A percentile compares a stretch with the other conserved stretches of the same genome.
Evolutionary conservation across 2,888 invertebrate species (phyloP).

Genomic region (Sarcophaga rosellei): DNA sequence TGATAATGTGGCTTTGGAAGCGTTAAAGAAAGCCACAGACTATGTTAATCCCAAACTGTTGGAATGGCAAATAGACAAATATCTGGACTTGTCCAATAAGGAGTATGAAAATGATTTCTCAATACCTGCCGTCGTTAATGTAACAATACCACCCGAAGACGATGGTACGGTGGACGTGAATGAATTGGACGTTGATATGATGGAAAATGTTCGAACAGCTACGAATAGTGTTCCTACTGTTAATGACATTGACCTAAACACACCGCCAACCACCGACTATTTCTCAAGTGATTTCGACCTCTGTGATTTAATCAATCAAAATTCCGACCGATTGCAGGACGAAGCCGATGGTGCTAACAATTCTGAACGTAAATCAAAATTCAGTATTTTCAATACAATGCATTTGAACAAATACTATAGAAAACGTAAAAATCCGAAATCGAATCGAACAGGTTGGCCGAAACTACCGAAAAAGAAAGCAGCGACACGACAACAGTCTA

Average conservation of each 20-base stretch:
- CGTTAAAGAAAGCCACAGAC: slow-evolving; percentile 73
- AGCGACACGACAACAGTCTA: slow-evolving; percentile 71
- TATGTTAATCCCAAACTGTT: slow-evolving; percentile 74
- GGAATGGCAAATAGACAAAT: slow-evolving; percentile 78
- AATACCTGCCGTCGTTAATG: neutral
- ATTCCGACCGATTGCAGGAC: slow-evolving; percentile 65
- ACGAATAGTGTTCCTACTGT: neutral
- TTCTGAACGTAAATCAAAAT: slow-evolving; percentile 67
- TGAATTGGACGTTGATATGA: neutral
- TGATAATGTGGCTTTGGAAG: slow-evolving; percentile 74
- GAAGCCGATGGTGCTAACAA: slow-evolving; percentile 60
- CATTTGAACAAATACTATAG: slow-evolving; percentile 74
- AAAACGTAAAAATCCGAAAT: slow-evolving; percentile 82
- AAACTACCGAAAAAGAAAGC: slow-evolving; percentile 78
- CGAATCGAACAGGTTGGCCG: slow-evolving; percentile 93
- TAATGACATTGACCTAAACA: slow-evolving; percentile 59
- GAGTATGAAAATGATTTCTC: slow-evolving; percentile 70
- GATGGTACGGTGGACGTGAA: neutral
- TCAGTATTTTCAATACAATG: slow-evolving; percentile 73
- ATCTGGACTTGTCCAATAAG: slow-evolving; percentile 73
- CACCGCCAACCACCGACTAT: slow-evolving; percentile 77
- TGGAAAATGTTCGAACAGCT: slow-evolving; percentile 7
- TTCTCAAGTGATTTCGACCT: slow-evolving; percentile 79
- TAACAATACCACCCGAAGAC: slow-evolving; percentile 39
- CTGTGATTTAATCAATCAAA: slow-evolving; percentile 75